phyloP scores from a whole-genome alignment of 2,888 invertebrate species.

The Oligia strigilis region DNA sequence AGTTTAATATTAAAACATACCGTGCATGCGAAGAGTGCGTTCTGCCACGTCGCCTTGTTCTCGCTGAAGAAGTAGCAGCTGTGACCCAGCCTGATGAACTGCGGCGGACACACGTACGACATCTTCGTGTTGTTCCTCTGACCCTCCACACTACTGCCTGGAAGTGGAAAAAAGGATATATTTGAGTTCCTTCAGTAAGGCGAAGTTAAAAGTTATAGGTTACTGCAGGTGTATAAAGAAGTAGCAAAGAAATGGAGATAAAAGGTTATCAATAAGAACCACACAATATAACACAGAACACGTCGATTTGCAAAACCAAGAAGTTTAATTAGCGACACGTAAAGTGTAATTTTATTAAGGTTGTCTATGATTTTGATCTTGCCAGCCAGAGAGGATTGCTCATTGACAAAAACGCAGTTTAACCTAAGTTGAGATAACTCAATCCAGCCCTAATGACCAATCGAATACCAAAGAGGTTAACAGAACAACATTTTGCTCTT shows the following conservation, averaged over 20 bases:
- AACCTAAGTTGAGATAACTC: not conserved
- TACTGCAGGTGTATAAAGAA: no score
- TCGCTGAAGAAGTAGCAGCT: conserved; percentile 94
- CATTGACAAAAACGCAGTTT: not conserved
- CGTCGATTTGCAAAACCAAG: no score
- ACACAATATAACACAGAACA: no score
- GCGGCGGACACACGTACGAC: conserved; percentile 92
- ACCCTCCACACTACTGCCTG: conserved; percentile 80
- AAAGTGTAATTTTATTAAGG: not conserved
- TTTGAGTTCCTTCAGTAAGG: not conserved
- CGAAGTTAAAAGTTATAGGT: no score
- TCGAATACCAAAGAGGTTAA: not conserved
- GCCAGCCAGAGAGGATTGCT: not conserved
- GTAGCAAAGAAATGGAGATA: not conserved
- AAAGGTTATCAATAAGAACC: no score
- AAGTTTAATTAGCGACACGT: no score
- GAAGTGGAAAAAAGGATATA: not conserved
- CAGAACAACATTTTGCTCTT: not conserved
- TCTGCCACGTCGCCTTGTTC: conserved; percentile 92
- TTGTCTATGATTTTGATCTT: not conserved
- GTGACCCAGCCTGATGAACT: conserved; percentile 93
- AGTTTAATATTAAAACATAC: conserved; percentile 72
- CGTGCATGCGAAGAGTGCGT: conserved; percentile 93
- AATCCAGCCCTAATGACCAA: not conserved
- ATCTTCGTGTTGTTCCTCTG: conserved; percentile 84